A percentile compares a stretch with the other conserved stretches of the same genome.
phyloP scores from a whole-genome alignment of 2,888 invertebrate genomes.

The Halictus quadricinctus region DNA sequence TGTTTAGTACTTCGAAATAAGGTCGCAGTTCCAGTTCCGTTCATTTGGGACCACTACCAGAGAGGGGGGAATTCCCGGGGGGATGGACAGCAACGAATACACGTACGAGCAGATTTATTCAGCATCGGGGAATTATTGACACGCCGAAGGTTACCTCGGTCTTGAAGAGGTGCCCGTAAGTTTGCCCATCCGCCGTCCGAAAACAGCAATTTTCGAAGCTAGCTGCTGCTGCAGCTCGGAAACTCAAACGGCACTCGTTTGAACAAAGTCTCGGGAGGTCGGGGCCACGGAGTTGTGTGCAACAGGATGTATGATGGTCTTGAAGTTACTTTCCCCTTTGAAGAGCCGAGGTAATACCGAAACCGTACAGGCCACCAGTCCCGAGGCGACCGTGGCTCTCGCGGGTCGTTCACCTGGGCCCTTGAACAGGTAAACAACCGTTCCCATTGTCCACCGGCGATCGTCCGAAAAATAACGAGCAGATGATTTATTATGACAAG shows the following conservation, averaged over 20 bases:
- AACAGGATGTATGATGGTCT: slow-evolving; percentile 35
- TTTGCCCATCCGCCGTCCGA: neutral
- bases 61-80: neutral
- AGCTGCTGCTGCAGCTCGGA: neutral
- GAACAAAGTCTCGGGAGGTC: slow-evolving; percentile 37
- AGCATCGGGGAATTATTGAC: slow-evolving; percentile 11
- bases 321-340: slow-evolving; percentile 14
- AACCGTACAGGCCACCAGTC: neutral
- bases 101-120: neutral
- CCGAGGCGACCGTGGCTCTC: neutral
- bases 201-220: slow-evolving; percentile 35
- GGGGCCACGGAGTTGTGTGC: slow-evolving; percentile 7
- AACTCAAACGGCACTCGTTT: slow-evolving; percentile 40
- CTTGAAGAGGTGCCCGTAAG: neutral
- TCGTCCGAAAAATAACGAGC: neutral
- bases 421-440: neutral
- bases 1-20: neutral
- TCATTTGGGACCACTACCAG: neutral
- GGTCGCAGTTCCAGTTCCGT: neutral
- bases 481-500: slow-evolving; percentile 32
- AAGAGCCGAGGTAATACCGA: slow-evolving; percentile 7
- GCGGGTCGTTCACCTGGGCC: neutral
- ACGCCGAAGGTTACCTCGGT: neutral
- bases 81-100: neutral
- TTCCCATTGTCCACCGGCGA: neutral